phyloP scores from a whole-genome alignment of 2,888 invertebrate genomes.

The Sericinus montela region DNA sequence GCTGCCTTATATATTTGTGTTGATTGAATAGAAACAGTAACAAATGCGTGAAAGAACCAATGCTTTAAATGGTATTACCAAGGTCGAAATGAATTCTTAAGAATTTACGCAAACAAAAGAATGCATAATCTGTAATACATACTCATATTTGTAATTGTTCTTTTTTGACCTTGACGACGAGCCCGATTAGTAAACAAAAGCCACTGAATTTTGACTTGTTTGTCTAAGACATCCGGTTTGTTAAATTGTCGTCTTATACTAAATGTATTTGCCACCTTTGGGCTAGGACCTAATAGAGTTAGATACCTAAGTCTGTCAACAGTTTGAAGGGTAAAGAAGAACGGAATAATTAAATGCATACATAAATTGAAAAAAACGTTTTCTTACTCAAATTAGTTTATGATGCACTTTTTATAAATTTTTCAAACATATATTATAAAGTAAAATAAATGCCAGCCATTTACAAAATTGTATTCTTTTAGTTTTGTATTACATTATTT shows the following conservation, averaged over 20 bases:
- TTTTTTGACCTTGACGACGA: constrained; percentile 11
- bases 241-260: background rate
- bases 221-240: constrained; percentile 8
- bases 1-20: constrained; percentile 57
- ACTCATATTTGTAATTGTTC: constrained; percentile 8
- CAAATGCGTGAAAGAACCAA: constrained; percentile 49
- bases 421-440: too few relatives aligned
- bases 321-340: too few relatives aligned
- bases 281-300: too few relatives aligned
- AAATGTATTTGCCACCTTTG: too few relatives aligned
- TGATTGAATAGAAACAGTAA: constrained; percentile 40
- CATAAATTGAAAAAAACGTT: too few relatives aligned
- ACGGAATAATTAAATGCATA: too few relatives aligned
- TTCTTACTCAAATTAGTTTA: too few relatives aligned
- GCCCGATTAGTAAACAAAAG: constrained; percentile 3
- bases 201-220: constrained; percentile 5
- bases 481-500: too few relatives aligned
- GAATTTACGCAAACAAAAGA: constrained; percentile 61
- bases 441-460: too few relatives aligned
- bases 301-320: too few relatives aligned
- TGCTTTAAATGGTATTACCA: constrained; percentile 50
- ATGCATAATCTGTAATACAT: constrained; percentile 48
- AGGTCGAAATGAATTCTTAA: constrained; percentile 56
- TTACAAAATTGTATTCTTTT: too few relatives aligned
- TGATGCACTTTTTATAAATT: too few relatives aligned